These are phyloP conservation scores for Pachydiplax longipennis DNA, from an alignment of 2,888 invertebrate species.

Conservation along the genomic window DNA sequence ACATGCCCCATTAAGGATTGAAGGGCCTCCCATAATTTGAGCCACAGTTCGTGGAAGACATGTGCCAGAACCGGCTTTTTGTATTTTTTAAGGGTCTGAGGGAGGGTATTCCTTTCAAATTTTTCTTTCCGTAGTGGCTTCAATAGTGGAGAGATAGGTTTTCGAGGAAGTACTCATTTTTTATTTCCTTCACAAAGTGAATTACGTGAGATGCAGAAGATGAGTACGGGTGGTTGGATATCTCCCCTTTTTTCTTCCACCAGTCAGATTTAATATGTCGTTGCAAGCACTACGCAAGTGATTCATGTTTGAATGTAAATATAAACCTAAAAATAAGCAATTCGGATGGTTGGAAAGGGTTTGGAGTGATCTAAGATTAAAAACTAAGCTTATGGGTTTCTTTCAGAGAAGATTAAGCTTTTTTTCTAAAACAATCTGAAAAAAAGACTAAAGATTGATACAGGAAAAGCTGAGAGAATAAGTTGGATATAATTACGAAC, in stretches of 20 bases:
- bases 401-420: not conserved
- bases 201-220: not conserved
- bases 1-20: constrained; percentile 43
- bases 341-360: no score
- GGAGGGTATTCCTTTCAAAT: not conserved
- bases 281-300: not conserved
- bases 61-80: constrained; percentile 27
- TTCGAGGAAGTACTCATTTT: not conserved
- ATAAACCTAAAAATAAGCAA: not conserved
- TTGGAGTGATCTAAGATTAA: not conserved
- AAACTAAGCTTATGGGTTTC: not conserved
- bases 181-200: not conserved
- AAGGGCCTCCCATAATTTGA: constrained; percentile 32
- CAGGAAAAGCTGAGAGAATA: not conserved
- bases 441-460: not conserved
- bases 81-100: constrained; percentile 5
- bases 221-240: not conserved
- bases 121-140: not conserved
- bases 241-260: not conserved
- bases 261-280: not conserved
- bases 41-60: constrained; percentile 35
- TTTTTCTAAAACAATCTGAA: not conserved
- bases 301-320: not conserved
- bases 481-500: not conserved
- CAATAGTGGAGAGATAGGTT: not conserved